Conservation (phyloP, 2,888 invertebrate genomes). For the Dilophus febrilis region DNA sequence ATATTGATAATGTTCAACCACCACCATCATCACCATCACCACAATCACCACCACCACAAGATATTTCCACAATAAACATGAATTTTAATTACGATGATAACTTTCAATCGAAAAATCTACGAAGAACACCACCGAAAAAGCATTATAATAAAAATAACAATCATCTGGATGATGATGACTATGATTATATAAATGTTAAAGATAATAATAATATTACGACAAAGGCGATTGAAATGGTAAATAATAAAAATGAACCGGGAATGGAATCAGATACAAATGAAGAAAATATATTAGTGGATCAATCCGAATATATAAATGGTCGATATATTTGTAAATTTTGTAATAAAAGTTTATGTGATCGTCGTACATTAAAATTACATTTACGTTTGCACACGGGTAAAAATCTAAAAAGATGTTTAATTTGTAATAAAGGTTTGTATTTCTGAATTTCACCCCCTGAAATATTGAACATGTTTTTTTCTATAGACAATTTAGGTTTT, state of each 20-base stretch:
- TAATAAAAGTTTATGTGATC: conserved; percentile 8
- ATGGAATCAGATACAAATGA: conserved; percentile 5
- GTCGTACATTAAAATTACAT: conserved; percentile 9
- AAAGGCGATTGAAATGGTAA: background rate
- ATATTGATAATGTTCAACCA: no score
- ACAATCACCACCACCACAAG: no score
- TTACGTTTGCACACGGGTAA: conserved; percentile 9
- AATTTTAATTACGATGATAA: no score
- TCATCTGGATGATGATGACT: background rate
- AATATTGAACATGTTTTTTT: background rate
- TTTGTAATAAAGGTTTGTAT: conserved; percentile 8
- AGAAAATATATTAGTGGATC: background rate
- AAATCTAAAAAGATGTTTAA: conserved; percentile 9
- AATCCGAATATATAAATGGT: background rate
- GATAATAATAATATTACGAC: background rate
- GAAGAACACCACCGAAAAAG: no score
- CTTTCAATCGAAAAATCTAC: no score
- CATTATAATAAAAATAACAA: background rate
- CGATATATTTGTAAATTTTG: conserved; percentile 8
- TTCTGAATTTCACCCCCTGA: conserved; percentile 3
- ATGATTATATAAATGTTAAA: background rate
- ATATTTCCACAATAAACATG: no score
- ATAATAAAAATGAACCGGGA: background rate
- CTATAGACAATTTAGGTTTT: conserved; percentile 2
- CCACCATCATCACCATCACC: no score